phyloP scores from a whole-genome alignment of 2,888 invertebrate genomes.

The Amblyjoppa fuscipennis region DNA sequence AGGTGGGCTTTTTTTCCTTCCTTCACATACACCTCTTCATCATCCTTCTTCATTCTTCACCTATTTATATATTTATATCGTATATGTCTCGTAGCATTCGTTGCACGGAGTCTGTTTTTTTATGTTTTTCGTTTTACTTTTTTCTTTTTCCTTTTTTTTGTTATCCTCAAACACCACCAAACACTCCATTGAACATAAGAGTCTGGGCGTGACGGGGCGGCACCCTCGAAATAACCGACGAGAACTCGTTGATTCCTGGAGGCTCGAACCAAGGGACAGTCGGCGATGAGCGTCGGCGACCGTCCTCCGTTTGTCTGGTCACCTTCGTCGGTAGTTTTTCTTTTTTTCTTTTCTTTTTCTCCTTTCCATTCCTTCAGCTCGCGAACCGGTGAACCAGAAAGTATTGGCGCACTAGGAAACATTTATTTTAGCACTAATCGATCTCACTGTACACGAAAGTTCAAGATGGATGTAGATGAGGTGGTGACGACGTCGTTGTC shows the following conservation, averaged over 20 bases:
- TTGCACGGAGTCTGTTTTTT: constrained; percentile 59
- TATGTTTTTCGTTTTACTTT: constrained; percentile 30
- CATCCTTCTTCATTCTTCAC: constrained; percentile 42
- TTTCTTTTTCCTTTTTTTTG: constrained; percentile 57
- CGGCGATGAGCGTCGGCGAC: constrained; percentile 6
- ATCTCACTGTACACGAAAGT: constrained; percentile 84
- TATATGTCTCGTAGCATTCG: constrained; percentile 58
- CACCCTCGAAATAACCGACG: constrained; percentile 39
- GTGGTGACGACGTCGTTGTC: constrained; percentile 79
- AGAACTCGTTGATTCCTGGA: constrained; percentile 5
- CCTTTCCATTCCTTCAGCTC: constrained; percentile 9
- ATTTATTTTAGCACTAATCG: constrained; percentile 81
- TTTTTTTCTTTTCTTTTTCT: background rate
- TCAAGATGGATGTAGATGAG: constrained; percentile 84
- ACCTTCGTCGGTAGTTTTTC: constrained; percentile 3
- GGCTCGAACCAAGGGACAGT: constrained; percentile 14
- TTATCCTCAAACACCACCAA: constrained; percentile 59
- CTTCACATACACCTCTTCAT: constrained; percentile 33
- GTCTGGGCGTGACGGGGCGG: constrained; percentile 43
- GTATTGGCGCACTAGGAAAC: constrained; percentile 83
- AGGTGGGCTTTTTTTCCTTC: constrained; percentile 51
- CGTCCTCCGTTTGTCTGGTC: background rate
- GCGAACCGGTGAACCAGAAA: constrained; percentile 40
- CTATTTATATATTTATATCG: constrained; percentile 35
- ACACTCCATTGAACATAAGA: constrained; percentile 67